Base-by-base conservation (phyloP, 2,797 vertebrate genomes). In the Chaunax sp. region DNA sequence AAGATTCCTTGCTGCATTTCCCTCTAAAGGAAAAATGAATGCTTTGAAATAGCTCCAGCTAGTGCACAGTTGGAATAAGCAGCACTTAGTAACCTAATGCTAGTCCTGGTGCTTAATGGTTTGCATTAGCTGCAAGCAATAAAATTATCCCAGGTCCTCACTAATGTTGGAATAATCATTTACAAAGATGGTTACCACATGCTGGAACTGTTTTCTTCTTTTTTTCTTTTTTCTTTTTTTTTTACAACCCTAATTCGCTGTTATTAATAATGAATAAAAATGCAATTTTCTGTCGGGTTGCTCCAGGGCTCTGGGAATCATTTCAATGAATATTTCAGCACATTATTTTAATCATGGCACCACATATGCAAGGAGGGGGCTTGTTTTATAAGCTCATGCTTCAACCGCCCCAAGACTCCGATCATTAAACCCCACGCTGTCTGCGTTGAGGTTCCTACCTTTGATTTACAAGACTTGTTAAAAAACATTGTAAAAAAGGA, bases 241-340 rank as follows among this genome's bases (percentile, higher is more conserved):
- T 95, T 94, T 93, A 83, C 87, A 86, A 81, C 91, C 93, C 93
- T 97, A 97, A 98, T 97, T 98, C 93, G 81, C 91, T 92, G 94
- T 96, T 98, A 98, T 99, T 97, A 99, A 98, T 98, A 98, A 98
- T 99, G 95, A 96, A 98, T 98, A 98, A 97, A 98, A 97, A 93
- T 91, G 93, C 95, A 95, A 95, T 98, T 97, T 97, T 96, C 95
- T 94, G 78, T 84, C 86, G 93, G 94, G 92, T 96, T 94, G 95
- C 95, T 96, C 78, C 80, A 92, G 95, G 96, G 95, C 94, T 85
- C 89, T 82, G 95, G 95, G 96, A 97, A 96, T 96, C 95, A 96
- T 95, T 97, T 94, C 95, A 95, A 97, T 98, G 97, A 99, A 99
- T 99, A 98, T 99, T 99, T 99, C 95, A 98, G 92, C 95, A 95